phyloP scores from a whole-genome alignment of 2,797 vertebrate genomes.

The Mus minutoides region DNA sequence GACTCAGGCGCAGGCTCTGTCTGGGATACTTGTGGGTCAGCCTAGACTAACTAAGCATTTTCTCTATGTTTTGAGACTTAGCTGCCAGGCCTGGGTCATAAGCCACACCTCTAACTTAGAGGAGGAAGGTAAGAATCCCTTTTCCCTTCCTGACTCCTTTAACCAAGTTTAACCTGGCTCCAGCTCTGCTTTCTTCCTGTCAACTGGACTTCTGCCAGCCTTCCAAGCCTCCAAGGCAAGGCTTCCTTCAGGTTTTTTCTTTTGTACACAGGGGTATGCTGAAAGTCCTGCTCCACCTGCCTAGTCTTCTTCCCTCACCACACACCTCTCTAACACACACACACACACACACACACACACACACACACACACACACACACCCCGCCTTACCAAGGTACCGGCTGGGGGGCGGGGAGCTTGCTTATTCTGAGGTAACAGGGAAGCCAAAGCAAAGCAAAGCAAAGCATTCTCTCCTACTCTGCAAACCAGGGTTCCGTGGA shows the following conservation, averaged over 20 bases:
- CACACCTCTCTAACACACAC: not conserved
- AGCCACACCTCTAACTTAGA: not conserved
- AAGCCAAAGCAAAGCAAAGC: not conserved
- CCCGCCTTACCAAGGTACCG: not conserved
- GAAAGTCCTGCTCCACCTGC: slow-evolving; percentile 44
- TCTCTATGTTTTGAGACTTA: not conserved
- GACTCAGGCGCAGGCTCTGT: not conserved
- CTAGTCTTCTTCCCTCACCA: not conserved
- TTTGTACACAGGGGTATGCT: not conserved
- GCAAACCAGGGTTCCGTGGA: not conserved
- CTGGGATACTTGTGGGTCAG: not conserved
- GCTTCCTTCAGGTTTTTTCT: not conserved
- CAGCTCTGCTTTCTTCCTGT: not conserved
- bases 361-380: no score
- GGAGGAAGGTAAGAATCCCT: not conserved
- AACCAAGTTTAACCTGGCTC: not conserved
- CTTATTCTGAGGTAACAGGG: not conserved
- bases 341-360: no score
- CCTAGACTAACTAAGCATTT: not conserved
- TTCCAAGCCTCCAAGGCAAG: not conserved
- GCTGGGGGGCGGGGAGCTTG: not conserved
- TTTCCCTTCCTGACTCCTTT: not conserved
- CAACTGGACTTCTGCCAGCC: not conserved
- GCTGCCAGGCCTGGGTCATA: not conserved
- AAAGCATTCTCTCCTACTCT: not conserved